Base-by-base conservation (phyloP, 2,888 invertebrate species). In the Synergus umbraculus region DNA sequence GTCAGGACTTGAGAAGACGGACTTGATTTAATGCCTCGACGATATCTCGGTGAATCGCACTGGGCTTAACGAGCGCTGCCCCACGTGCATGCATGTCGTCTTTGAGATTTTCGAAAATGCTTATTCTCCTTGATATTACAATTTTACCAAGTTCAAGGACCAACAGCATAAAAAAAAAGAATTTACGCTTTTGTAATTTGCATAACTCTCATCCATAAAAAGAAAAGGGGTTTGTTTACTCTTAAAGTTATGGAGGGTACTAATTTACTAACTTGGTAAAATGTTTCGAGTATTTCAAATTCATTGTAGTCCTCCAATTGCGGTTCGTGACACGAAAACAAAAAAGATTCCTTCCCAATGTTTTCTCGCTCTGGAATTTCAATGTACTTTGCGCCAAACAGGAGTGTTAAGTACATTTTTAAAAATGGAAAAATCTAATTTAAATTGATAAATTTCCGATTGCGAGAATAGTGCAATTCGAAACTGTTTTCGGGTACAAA, bases 21-120 rank as follows among this genome's bases (percentile, higher is more conserved):
- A 88, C 88, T 89, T 90, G 90, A 89, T 90, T 90, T 90, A 90
- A 89, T 85, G 89, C 88, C 89, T 82, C 79, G 80, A 86, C 88
- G 89, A 88, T 90, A 90, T 90, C 89, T 89, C 86, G 87, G 85
- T 78, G 88, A 88, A 90, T 90, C 90, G 88, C 89, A 86, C 87
- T 87, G 87, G 85, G 85, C 88, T 89, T 89, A 89, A 89, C 90
- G 89, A 89, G 88, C 89, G 86, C 87, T 86, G 86, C 82, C 81
- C 86, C 85, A 83, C 82, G 83, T 84, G 85, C 83, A 85, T 83
- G 83, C 84, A 85, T 84, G 82, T 84, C 81, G 85, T 84, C 82
- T 83, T 82, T 82, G 79, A 80, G 81, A 81, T 82, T 82, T 83
- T 82, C 80, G 81, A 82, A 83, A 83, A 81, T 77, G 69, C 54